phyloP scores from a whole-genome alignment of 2,113 vertebrate genomes.

The Recurvirostra avosetta region DNA sequence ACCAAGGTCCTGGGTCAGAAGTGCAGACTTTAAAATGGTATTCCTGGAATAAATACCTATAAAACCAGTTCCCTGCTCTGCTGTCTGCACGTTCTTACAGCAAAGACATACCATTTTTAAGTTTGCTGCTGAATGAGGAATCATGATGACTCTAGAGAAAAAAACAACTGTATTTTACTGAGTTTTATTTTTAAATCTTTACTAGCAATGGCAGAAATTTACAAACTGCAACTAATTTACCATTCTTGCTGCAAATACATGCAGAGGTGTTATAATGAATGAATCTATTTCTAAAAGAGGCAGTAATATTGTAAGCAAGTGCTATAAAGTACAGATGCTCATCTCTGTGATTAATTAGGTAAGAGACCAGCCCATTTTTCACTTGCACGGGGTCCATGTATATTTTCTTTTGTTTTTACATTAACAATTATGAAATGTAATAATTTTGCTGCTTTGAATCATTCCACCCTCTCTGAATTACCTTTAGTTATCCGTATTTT shows the following conservation, averaged over 20 bases:
- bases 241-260: neutral
- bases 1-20: neutral
- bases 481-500: neutral
- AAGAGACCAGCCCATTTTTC: neutral
- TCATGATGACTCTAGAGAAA: neutral
- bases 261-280: neutral
- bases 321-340: neutral
- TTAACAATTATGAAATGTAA: neutral
- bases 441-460: neutral
- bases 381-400: neutral
- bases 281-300: neutral
- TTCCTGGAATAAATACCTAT: neutral
- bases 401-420: neutral
- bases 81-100: neutral
- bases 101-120: neutral
- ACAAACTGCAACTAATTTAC: neutral
- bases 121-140: neutral
- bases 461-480: neutral
- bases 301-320: neutral
- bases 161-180: neutral
- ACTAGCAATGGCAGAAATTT: neutral
- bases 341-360: neutral
- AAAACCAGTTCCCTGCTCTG: neutral
- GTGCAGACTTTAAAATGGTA: neutral
- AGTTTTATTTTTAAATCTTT: neutral